Base-by-base conservation (phyloP, 2,888 invertebrate genomes). In the Atherix ibis region DNA sequence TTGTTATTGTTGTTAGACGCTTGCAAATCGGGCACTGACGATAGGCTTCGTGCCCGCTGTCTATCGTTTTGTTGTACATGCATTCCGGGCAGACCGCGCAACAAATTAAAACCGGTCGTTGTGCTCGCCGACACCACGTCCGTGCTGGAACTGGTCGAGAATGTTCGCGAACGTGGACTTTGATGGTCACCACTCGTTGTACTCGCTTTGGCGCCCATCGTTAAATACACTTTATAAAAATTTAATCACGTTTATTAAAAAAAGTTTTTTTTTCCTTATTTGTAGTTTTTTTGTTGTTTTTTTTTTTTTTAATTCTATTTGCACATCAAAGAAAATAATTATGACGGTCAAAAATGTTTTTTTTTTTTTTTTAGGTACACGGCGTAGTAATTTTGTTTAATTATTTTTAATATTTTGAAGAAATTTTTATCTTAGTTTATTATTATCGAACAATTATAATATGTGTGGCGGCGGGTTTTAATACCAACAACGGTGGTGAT, bases 171-270 rank as follows among this genome's bases (percentile, higher is more conserved):
- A 46, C 78, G 70, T 50, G 76, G 75, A 65, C 76, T 76, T 63
- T 76, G 75, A 37, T 58, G 57, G 52, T 77, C 76, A 51, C 57
- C 57, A 39, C 50, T 57, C 47, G 80, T 78, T 47, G 82, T 82
- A 62, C 83, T 83, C 52, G 82, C 73, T 67, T 82, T 83, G 58
- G 81, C 83, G 66, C 83, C 83, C 83, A 84, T 84, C n/a, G n/a
- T n/a, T n/a, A n/a, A n/a, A n/a, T n/a, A n/a, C n/a, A n/a, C n/a
- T n/a, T n/a, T n/a, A n/a, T n/a, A n/a, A n/a, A n/a, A n/a, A n/a
- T n/a, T n/a, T n/a, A n/a, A n/a, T n/a, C n/a, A n/a, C n/a, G n/a
- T n/a, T n/a, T n/a, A n/a, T n/a, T n/a, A n/a, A n/a, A n/a, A n/a
- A n/a, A n/a, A n/a, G n/a, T 19, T 19, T 19, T 19, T 19, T 6